These are phyloP conservation scores for Bucorvus abyssinicus DNA, from an alignment of 2,797 vertebrate species.

Conservation along the genomic window DNA sequence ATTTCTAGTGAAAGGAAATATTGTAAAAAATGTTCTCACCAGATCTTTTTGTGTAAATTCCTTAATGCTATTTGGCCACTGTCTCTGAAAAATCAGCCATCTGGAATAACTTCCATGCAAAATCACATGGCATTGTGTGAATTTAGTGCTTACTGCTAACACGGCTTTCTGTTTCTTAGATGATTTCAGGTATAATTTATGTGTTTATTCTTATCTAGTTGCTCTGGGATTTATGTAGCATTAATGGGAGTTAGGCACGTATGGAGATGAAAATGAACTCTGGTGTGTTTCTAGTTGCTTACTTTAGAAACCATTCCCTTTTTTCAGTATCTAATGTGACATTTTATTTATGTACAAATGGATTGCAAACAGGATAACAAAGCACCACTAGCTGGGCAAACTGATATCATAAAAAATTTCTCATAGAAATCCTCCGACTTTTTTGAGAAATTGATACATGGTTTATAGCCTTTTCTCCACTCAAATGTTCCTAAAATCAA, in stretches of 20 bases:
- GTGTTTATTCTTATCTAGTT: slow-evolving; percentile 5
- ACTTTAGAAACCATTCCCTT: neutral
- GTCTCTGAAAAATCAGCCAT: neutral
- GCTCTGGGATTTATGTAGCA: neutral
- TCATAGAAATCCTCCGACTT: neutral
- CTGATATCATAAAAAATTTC: neutral
- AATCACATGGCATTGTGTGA: neutral
- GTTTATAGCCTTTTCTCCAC: neutral
- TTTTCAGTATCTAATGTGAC: neutral
- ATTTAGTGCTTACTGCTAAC: neutral
- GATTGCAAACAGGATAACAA: neutral
- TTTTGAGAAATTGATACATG: neutral
- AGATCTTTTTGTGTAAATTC: neutral
- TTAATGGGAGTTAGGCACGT: neutral
- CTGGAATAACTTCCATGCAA: neutral
- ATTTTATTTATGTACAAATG: neutral
- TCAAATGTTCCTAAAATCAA: neutral
- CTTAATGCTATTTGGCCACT: neutral
- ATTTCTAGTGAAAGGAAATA: neutral
- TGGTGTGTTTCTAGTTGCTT: slow-evolving; percentile 1
- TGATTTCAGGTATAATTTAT: slow-evolving; percentile 5
- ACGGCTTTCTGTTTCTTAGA: neutral
- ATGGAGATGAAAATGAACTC: slow-evolving; percentile 24
- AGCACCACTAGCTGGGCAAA: neutral
- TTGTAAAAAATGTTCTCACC: neutral